Evolutionary conservation across 1,140 invertebrate genomes (phyloP), one percentile per base, ranked within the genome.

Genomic region (Bombus pascuorum): DNA sequence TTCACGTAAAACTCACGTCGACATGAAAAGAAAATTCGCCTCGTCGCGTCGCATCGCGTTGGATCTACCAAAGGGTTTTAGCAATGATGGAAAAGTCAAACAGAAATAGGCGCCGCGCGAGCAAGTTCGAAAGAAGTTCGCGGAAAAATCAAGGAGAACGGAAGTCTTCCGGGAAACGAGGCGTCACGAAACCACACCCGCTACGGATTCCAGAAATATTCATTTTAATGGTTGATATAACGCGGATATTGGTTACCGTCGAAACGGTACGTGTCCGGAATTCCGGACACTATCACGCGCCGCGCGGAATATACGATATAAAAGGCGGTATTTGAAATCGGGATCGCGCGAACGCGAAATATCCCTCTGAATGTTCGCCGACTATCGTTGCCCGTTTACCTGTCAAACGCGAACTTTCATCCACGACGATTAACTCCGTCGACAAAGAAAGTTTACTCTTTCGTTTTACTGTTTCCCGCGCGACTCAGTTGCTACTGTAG

Each of bases 141-240:
- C 4, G n/a, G 57, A 81, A 47, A 85, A 80, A 82, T 68, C 73
- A 79, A 59, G 66, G 44, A 65, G 71, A 65, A 34, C 22, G n/a
- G 77, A 32, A 62, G 74, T 83, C 57, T 66, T 44, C 73, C 53
- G 66, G 42, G 34, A 25, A 66, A 70, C 70, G 25, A 32, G 53
- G 37, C 62, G 5, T 15, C 44, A 47, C 42, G 70, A 32, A 74
- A 80, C 65, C 80, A 47, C 47, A 66, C 47, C 34, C 87, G 78
- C 32, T 59, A 57, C 59, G 83, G 87, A 89, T 89, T 91, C 86
- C 71, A 92, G 87, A 92, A 93, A 92, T 92, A 90, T 92, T 92
- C 91, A 91, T 93, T 93, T 92, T 92, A 92, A 92, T 93, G 92
- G 87, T 89, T 93, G 91, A 93, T 90, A 89, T 92, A 91, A 89